These are phyloP conservation scores for Manduca sexta DNA, from an alignment of 1,140 invertebrate species.

Conservation along the genomic window DNA sequence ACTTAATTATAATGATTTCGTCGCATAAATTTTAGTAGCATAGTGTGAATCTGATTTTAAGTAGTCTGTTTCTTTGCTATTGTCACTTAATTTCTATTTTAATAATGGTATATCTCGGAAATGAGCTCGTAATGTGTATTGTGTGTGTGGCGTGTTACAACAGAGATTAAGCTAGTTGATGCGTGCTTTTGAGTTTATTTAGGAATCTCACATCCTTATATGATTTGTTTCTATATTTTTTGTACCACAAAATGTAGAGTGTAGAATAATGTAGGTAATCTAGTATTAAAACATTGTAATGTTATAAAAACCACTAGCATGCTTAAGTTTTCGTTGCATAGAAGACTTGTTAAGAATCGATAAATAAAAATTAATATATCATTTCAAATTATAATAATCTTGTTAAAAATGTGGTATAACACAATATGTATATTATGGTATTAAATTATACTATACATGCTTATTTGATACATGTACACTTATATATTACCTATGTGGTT, in stretches of 20 bases:
- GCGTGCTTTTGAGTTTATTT: conserved; percentile 37
- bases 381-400: conserved; percentile 24
- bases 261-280: conserved; percentile 38
- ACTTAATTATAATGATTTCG: not conserved
- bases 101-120: too few species aligned
- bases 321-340: conserved; percentile 60
- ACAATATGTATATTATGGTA: conserved; percentile 64
- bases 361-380: conserved; percentile 33
- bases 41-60: too few species aligned
- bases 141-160: too few species aligned
- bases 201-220: conserved; percentile 58
- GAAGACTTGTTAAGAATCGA: conserved; percentile 52
- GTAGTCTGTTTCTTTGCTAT: too few species aligned
- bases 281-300: conserved; percentile 54
- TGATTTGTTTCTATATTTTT: conserved; percentile 36
- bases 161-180: conserved; percentile 13
- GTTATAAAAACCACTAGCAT: conserved; percentile 56
- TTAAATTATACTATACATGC: conserved; percentile 42
- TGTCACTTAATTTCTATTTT: too few species aligned
- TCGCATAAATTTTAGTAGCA: not conserved
- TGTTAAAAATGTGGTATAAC: conserved; percentile 32
- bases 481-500: conserved; percentile 40
- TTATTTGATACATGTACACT: conserved; percentile 36
- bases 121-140: too few species aligned
- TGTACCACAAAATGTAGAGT: conserved; percentile 38